These are phyloP conservation scores for Channa striata DNA, from an alignment of 2,797 vertebrate species.

Conservation along the genomic window DNA sequence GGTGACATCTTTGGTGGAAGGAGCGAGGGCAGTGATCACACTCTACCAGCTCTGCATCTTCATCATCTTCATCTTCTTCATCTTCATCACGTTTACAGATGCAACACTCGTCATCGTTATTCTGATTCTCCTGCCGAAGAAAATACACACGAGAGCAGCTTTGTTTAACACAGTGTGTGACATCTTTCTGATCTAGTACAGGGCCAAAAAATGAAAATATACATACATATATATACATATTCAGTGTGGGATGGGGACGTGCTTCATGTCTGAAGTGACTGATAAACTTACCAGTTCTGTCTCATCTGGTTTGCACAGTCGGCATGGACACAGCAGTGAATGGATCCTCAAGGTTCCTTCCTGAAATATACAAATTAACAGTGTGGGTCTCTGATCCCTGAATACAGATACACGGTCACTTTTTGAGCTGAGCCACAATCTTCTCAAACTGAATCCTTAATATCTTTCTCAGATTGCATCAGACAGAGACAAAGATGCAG, in stretches of 20 bases:
- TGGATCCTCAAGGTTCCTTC: slow-evolving; percentile 34
- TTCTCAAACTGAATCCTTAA: too few relatives aligned
- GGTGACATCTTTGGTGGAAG: slow-evolving; percentile 80
- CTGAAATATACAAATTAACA: slow-evolving; percentile 61
- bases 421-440: too few relatives aligned
- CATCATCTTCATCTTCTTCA: neutral
- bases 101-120: slow-evolving; percentile 80
- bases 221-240: too few relatives aligned
- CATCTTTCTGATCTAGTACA: neutral
- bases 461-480: neutral
- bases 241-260: neutral
- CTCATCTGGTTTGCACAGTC: slow-evolving; percentile 15
- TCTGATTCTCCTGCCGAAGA: slow-evolving; percentile 64
- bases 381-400: neutral
- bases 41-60: slow-evolving; percentile 43
- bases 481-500: neutral
- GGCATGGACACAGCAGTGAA: slow-evolving; percentile 57
- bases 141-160: neutral
- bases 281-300: slow-evolving; percentile 55
- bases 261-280: too few relatives aligned
- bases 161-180: neutral
- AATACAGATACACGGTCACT: neutral
- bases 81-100: slow-evolving; percentile 52
- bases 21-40: slow-evolving; percentile 80
- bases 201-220: too few relatives aligned